Conservation (phyloP, 2,113 vertebrate genomes). For the Ceyx margarethae region DNA sequence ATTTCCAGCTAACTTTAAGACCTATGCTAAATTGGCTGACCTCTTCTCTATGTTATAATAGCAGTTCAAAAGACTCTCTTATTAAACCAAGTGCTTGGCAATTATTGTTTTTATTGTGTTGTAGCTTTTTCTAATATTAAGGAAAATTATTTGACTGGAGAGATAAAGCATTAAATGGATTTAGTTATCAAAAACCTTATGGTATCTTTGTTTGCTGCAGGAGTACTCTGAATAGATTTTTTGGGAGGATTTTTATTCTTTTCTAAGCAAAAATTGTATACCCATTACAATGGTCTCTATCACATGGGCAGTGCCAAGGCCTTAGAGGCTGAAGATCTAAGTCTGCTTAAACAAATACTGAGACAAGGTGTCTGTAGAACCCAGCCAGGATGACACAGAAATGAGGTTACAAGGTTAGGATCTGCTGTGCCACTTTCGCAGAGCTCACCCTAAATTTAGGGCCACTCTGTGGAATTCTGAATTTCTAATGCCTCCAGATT, state of each 20-base stretch:
- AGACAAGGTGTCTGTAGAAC: background rate
- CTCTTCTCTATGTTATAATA: background rate
- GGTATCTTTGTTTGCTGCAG: background rate
- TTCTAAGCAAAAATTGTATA: background rate
- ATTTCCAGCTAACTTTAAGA: slow-evolving; percentile 63
- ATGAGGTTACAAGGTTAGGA: background rate
- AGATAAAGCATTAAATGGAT: slow-evolving; percentile 54
- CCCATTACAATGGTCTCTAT: background rate
- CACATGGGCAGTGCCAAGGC: background rate
- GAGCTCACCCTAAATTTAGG: background rate
- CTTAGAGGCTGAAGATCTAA: background rate
- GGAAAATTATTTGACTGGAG: slow-evolving; percentile 17
- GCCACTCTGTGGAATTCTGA: background rate
- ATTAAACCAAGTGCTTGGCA: slow-evolving; percentile 16
- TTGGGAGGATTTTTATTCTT: background rate
- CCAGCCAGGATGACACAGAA: background rate
- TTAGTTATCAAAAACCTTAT: slow-evolving; percentile 57
- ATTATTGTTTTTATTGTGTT: slow-evolving; percentile 58
- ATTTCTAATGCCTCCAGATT: background rate
- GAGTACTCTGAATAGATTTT: background rate
- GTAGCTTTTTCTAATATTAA: slow-evolving; percentile 44
- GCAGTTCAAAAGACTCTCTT: slow-evolving; percentile 49
- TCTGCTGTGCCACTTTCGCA: background rate
- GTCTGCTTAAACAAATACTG: background rate
- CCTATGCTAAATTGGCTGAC: slow-evolving; percentile 11